Evolutionary conservation across 2,888 invertebrate species (phyloP), one percentile per base, ranked within the genome.

Genomic region (Tenthredo notha): DNA sequence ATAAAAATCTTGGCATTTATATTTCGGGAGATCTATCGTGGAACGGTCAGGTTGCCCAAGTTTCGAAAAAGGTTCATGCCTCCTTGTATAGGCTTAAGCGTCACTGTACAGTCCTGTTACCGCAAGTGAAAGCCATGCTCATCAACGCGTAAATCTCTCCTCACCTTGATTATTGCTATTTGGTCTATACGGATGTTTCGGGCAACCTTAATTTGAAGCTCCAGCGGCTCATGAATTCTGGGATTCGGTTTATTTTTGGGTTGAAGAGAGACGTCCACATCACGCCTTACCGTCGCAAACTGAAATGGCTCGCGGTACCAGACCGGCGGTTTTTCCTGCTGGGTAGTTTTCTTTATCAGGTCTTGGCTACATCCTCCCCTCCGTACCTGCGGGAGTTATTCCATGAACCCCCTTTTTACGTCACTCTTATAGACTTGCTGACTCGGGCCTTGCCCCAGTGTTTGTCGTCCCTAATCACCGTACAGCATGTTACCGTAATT

Each of bases 401-500:
- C 6, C 9, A 1, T 3, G 70, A 82, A 1, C 33, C 2, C 7
- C 21, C 0, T 6, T 6, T 54, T 58, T 47, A 33, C 67, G 67
- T 25, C 67, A 21, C 5, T 67, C 33, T 12, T 0, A 2, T 29
- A 67, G 21, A 10, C 33, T 21, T 12, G 25, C 67, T 29, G 29
- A 15, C 10, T 33, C 33, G 3, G 33, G 15, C 29, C 21, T 25
- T 6, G 29, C 67, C 5, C 10, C 67, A 0, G 12, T 18, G 9
- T 84, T 85, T 47, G 18, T 10, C 6, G 43, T 85, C 21, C 85
- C 85, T 1, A 10, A 2, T 18, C 67, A 75, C 15, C 18, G 84
- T 3, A 85, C 84, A 15, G 15, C 6, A 18, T 29, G 54, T 0
- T 84, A 78, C 21, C 80, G 67, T 4, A 65, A 74, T 18, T 84